These are phyloP conservation scores for Platyura marginata DNA, from an alignment of 1,140 invertebrate species.

Conservation along the genomic window DNA sequence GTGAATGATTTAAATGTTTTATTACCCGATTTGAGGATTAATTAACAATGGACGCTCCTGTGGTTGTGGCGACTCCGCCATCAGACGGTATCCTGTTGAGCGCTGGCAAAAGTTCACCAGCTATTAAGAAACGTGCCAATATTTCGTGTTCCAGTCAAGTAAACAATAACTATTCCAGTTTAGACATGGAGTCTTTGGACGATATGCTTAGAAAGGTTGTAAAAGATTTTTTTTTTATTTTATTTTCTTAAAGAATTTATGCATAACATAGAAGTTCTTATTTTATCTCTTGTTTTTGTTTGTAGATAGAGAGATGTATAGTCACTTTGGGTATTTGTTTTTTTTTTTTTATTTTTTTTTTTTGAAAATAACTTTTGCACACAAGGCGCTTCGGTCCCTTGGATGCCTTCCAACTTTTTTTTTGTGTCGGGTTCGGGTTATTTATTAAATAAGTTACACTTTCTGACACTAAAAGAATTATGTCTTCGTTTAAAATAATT, in stretches of 20 bases:
- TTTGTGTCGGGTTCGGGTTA: neutral
- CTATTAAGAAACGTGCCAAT: slow-evolving; percentile 16
- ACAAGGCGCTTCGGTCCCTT: neutral
- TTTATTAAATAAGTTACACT: neutral
- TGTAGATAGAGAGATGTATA: too few relatives aligned
- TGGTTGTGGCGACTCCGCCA: slow-evolving; percentile 12
- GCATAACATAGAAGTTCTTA: too few relatives aligned
- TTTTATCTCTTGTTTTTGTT: too few relatives aligned
- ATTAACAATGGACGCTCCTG: slow-evolving; percentile 10
- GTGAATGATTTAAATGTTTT: neutral
- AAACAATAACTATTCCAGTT: slow-evolving; percentile 40
- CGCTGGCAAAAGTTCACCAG: slow-evolving; percentile 16
- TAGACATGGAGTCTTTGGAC: slow-evolving; percentile 58
- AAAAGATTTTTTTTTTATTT: neutral
- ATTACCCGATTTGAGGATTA: neutral
- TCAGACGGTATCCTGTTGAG: slow-evolving; percentile 14
- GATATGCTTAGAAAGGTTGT: slow-evolving; percentile 66
- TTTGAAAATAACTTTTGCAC: neutral
- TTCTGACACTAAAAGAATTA: neutral
- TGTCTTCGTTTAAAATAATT: neutral
- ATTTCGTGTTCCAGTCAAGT: slow-evolving; percentile 25
- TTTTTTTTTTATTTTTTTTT: neutral
- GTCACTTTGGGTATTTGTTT: too few relatives aligned
- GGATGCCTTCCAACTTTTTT: neutral
- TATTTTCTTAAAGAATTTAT: neutral